phyloP scores from a whole-genome alignment of 1,140 invertebrate species.

The Drosophila triauraria region DNA sequence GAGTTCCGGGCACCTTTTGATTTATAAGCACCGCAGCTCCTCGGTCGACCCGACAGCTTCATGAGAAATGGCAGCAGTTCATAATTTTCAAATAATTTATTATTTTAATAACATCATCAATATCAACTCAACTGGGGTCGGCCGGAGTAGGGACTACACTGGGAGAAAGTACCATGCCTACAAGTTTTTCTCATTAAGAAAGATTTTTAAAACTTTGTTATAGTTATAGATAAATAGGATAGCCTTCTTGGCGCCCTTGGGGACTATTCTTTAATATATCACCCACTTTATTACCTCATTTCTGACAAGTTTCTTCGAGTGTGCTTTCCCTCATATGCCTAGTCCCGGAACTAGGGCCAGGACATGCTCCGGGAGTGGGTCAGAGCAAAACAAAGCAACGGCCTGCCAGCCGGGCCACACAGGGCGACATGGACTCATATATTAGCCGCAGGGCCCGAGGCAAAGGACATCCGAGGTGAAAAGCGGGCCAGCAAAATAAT shows the following conservation, averaged over 20 bases:
- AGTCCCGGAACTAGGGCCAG: conserved; percentile 16
- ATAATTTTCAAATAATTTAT: conserved; percentile 84
- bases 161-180: not conserved
- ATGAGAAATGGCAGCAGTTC: conserved; percentile 82
- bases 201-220: not conserved
- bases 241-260: not conserved
- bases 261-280: not conserved
- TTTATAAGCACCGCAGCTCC: conserved; percentile 53
- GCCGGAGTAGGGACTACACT: conserved; percentile 10
- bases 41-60: conserved; percentile 52
- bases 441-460: conserved; percentile 73
- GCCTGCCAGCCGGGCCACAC: conserved; percentile 59
- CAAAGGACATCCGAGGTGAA: conserved; percentile 68
- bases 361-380: conserved; percentile 44
- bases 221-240: not conserved
- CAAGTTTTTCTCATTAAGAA: too few species aligned
- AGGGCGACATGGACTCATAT: conserved; percentile 73
- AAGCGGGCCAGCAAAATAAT: conserved; percentile 72
- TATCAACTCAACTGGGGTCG: conserved; percentile 70
- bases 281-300: not conserved
- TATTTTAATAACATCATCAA: conserved; percentile 84
- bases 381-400: conserved; percentile 66
- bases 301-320: conserved; percentile 4
- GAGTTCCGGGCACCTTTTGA: conserved; percentile 54
- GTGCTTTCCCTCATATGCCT: conserved; percentile 51